Conservation (phyloP, 2,113 vertebrate genomes). For the Chlamydotis undulata region DNA sequence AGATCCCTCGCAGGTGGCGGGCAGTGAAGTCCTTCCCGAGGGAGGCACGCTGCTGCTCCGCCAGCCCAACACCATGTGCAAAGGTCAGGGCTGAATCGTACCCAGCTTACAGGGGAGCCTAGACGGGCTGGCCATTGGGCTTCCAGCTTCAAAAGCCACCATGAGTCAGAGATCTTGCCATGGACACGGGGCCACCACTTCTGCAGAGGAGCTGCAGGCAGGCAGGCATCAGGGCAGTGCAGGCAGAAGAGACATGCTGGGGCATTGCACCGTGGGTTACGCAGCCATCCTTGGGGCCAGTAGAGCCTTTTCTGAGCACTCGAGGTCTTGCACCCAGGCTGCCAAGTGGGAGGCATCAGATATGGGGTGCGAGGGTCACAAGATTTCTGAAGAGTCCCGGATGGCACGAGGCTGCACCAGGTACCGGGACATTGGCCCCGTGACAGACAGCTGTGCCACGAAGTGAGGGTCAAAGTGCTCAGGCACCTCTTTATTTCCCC, state of each 20-base stretch:
- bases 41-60: not conserved
- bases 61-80: not conserved
- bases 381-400: not conserved
- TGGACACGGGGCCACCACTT: not conserved
- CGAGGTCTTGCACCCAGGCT: fast-evolving
- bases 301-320: fast-evolving
- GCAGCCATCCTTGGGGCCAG: not conserved
- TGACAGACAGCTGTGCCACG: fast-evolving
- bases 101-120: not conserved
- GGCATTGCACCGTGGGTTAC: fast-evolving
- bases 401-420: fast-evolving
- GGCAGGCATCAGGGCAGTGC: not conserved
- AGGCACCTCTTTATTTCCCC: not conserved
- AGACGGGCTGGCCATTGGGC: fast-evolving
- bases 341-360: not conserved
- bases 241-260: fast-evolving
- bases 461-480: not conserved
- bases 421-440: not conserved
- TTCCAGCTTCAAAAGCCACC: not conserved
- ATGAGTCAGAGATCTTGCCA: not conserved
- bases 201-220: not conserved
- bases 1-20: not conserved
- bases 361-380: fast-evolving
- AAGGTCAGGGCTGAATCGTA: constrained; percentile 37
- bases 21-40: not conserved